phyloP scores from a whole-genome alignment of 2,888 invertebrate species.

The Aromia moschata region DNA sequence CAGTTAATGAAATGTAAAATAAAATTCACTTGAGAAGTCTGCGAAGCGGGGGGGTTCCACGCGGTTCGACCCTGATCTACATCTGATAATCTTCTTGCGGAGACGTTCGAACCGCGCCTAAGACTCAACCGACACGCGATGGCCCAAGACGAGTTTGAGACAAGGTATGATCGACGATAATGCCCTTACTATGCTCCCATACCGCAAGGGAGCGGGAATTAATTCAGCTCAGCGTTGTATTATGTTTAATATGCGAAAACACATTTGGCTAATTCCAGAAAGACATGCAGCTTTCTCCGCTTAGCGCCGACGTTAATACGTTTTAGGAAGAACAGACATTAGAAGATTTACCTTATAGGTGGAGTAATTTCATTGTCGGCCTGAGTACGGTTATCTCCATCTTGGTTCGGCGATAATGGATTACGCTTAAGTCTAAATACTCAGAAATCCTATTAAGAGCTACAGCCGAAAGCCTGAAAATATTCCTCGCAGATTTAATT shows the following conservation, averaged over 20 bases:
- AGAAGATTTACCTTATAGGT: constrained; percentile 26
- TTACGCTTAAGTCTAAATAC: constrained; percentile 1
- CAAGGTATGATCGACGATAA: constrained; percentile 64
- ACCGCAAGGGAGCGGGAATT: constrained; percentile 61
- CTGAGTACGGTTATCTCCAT: constrained; percentile 1
- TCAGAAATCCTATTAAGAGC: background rate
- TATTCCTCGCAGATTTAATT: background rate
- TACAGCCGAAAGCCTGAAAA: background rate
- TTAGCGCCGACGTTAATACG: constrained; percentile 27
- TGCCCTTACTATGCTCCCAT: constrained; percentile 62
- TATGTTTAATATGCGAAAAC: constrained; percentile 62
- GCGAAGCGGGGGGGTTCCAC: constrained; percentile 1
- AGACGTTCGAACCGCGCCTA: constrained; percentile 59
- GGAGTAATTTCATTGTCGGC: constrained; percentile 22
- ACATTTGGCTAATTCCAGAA: constrained; percentile 59
- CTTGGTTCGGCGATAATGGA: constrained; percentile 1
- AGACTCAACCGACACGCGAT: constrained; percentile 58
- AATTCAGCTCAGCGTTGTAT: constrained; percentile 61
- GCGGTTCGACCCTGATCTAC: constrained; percentile 52
- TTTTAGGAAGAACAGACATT: constrained; percentile 27
- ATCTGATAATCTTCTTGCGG: constrained; percentile 63
- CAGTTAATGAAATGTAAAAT: constrained; percentile 38
- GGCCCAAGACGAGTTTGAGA: constrained; percentile 60
- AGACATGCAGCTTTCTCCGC: constrained; percentile 45
- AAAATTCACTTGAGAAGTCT: constrained; percentile 26